phyloP scores from a whole-genome alignment of 2,888 invertebrate genomes.

The Ischnura elegans region DNA sequence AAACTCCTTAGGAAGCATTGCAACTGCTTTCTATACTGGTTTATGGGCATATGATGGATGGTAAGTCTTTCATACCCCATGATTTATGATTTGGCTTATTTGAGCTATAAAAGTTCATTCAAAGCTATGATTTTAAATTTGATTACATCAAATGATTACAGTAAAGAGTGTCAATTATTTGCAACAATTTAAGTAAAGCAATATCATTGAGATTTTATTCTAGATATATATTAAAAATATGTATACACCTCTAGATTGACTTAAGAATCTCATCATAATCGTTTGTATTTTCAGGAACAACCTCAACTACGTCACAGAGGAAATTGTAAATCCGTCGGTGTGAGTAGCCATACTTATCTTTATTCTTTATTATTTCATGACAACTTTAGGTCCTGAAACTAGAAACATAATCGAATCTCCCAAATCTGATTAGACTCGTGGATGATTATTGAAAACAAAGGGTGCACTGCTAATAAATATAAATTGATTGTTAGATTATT shows the following conservation, averaged over 20 bases:
- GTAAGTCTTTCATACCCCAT: conserved; percentile 76
- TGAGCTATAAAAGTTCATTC: no score
- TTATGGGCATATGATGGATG: conserved; percentile 98
- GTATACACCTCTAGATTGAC: background rate
- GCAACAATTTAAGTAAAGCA: background rate
- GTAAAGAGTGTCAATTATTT: background rate
- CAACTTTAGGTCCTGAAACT: no score
- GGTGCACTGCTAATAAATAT: no score
- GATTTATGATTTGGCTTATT: no score
- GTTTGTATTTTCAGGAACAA: conserved; percentile 85
- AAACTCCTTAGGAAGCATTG: conserved; percentile 90
- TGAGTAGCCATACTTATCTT: conserved; percentile 77
- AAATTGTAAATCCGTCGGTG: conserved; percentile 97
- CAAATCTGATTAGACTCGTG: no score
- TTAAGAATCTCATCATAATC: background rate
- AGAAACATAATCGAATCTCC: no score
- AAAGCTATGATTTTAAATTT: background rate
- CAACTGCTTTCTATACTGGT: conserved; percentile 96
- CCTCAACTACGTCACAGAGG: conserved; percentile 99
- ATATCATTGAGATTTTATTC: background rate
- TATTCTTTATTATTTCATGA: background rate
- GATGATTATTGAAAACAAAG: no score
- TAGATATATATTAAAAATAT: background rate
- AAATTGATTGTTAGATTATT: no score
- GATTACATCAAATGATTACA: background rate